These are phyloP conservation scores for Ernsta delagoae DNA, from an alignment of 2,888 invertebrate species.

Conservation along the genomic window DNA sequence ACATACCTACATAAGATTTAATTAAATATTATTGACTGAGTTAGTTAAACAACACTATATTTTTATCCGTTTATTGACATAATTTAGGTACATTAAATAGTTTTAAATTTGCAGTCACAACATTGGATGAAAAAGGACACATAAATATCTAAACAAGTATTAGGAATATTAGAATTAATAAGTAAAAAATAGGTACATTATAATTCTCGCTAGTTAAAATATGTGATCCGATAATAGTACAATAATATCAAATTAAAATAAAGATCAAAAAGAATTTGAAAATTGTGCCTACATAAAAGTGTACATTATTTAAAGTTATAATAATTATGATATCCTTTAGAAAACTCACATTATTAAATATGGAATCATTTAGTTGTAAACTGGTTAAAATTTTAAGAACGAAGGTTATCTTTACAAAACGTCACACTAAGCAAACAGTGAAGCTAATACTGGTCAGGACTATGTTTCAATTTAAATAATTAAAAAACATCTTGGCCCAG, in stretches of 20 bases:
- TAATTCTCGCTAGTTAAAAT: neutral
- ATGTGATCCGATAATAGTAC: slow-evolving; percentile 8
- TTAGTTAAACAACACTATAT: slow-evolving; percentile 19
- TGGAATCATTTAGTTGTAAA: slow-evolving; percentile 11
- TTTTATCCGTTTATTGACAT: slow-evolving; percentile 53
- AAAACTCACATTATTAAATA: slow-evolving; percentile 17
- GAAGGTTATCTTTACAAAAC: slow-evolving; percentile 17
- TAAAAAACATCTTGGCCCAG: too few relatives aligned
- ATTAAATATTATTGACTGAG: too few relatives aligned
- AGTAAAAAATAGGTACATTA: too few relatives aligned
- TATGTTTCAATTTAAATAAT: too few relatives aligned
- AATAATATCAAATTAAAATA: slow-evolving; percentile 39
- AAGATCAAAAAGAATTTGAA: slow-evolving; percentile 44
- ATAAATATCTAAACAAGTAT: slow-evolving; percentile 23
- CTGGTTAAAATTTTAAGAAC: slow-evolving; percentile 6
- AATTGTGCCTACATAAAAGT: slow-evolving; percentile 15
- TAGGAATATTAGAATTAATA: too few relatives aligned
- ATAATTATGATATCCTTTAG: neutral
- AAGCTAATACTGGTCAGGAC: neutral
- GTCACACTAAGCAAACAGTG: neutral
- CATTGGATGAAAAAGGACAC: slow-evolving; percentile 42
- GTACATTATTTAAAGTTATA: slow-evolving; percentile 6
- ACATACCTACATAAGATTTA: too few relatives aligned
- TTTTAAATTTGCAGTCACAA: slow-evolving; percentile 45
- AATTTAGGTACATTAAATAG: slow-evolving; percentile 46